These are phyloP conservation scores for Heliornis fulica DNA, from an alignment of 2,113 vertebrate species.

Conservation along the genomic window DNA sequence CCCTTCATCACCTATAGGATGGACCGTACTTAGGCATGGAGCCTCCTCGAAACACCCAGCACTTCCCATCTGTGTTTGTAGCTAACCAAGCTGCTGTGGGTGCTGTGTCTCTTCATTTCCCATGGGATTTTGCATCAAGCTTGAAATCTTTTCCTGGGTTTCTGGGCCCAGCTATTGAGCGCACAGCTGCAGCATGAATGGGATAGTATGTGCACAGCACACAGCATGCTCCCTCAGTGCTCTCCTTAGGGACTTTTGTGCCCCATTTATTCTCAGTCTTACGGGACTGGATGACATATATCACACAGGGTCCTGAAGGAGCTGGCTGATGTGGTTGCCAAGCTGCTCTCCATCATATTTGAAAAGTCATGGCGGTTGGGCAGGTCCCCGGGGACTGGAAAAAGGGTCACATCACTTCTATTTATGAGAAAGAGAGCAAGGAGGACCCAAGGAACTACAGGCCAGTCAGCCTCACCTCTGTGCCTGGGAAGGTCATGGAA, in stretches of 20 bases:
- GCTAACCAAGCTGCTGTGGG: neutral
- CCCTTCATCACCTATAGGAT: neutral
- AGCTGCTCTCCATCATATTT: no score
- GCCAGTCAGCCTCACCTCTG: no score
- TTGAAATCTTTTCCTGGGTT: neutral
- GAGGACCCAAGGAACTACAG: no score
- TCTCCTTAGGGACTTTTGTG: neutral
- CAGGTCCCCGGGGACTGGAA: no score
- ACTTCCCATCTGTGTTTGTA: neutral
- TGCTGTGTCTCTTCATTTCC: neutral
- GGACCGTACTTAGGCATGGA: accelerated
- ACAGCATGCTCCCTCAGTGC: neutral
- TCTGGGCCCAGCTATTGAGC: neutral
- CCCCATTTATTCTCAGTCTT: neutral
- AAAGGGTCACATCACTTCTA: no score
- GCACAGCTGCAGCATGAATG: neutral
- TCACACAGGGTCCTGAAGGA: no score
- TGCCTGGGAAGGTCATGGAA: no score
- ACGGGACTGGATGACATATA: no score
- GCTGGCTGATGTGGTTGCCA: no score
- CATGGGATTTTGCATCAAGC: neutral
- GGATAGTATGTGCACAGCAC: accelerated
- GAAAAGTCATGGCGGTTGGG: no score
- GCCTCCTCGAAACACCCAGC: neutral
- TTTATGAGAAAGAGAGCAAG: no score